These are phyloP conservation scores for Slavum lentiscoides DNA, from an alignment of 2,888 invertebrate genomes.

Conservation along the genomic window DNA sequence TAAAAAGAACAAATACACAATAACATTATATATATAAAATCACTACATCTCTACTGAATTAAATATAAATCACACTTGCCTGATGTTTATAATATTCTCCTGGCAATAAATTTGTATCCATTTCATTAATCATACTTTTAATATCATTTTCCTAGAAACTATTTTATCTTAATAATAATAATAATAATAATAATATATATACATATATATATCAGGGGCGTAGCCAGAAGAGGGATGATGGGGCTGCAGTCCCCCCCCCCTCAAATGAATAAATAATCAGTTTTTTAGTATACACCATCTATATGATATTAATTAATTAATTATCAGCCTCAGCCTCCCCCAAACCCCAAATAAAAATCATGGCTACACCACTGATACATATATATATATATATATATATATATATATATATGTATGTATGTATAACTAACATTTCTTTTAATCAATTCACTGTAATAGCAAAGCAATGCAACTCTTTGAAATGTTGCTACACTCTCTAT, in stretches of 20 bases:
- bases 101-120: slow-evolving; percentile 42
- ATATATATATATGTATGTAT: background rate
- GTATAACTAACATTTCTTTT: slow-evolving; percentile 44
- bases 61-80: background rate
- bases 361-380: no score
- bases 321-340: no score
- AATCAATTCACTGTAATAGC: slow-evolving; percentile 44
- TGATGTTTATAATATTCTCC: slow-evolving; percentile 42
- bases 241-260: no score
- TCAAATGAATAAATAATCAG: no score
- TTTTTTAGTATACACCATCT: no score
- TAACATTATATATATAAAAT: background rate
- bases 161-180: slow-evolving; percentile 5
- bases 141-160: slow-evolving; percentile 39
- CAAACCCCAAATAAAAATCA: no score
- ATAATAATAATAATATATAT: no score
- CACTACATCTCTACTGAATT: background rate
- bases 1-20: slow-evolving; percentile 3
- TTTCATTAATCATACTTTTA: slow-evolving; percentile 45
- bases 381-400: no score
- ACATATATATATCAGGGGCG: no score
- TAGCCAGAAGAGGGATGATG: no score
- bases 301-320: no score
- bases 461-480: slow-evolving; percentile 37
- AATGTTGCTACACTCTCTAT: slow-evolving; percentile 36